Percentiles rank a stretch among this genome's conserved stretches.
Conservation (phyloP, 2,888 invertebrate genomes). For the Tetragnatha montana region DNA sequence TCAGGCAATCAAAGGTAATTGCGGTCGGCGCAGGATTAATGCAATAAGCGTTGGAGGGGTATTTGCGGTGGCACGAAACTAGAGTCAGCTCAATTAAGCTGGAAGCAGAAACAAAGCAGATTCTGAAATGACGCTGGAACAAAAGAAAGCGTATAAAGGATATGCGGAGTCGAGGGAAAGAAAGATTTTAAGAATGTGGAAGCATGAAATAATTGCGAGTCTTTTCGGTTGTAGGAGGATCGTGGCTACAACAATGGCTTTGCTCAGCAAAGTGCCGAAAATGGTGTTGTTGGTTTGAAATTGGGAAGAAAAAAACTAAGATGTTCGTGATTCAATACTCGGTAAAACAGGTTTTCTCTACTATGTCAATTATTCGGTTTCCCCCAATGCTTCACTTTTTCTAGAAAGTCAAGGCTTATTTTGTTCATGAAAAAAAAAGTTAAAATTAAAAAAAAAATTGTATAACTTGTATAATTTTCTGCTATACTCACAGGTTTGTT, state of each 20-base stretch:
- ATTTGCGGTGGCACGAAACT: background rate
- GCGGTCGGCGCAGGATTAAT: background rate
- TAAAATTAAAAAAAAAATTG: too few relatives aligned
- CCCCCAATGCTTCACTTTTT: too few relatives aligned
- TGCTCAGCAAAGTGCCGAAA: background rate
- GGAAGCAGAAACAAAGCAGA: background rate
- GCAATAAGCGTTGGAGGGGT: background rate
- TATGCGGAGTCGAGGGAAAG: background rate
- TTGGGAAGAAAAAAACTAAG: background rate
- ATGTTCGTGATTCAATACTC: too few relatives aligned
- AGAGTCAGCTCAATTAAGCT: background rate
- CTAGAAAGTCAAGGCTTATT: too few relatives aligned
- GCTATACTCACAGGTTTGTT: too few relatives aligned
- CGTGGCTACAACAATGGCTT: background rate
- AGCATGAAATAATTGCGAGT: background rate
- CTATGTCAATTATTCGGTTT: too few relatives aligned
- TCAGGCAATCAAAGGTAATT: too few relatives aligned
- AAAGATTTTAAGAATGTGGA: background rate
- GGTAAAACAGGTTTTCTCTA: too few relatives aligned
- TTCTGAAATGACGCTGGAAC: background rate
- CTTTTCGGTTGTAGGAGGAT: background rate
- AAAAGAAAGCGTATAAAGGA: background rate
- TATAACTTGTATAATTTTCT: too few relatives aligned
- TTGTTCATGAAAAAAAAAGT: too few relatives aligned
- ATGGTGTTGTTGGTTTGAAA: background rate